These are phyloP conservation scores for Drosophila kambysellisi DNA, from an alignment of 2,888 invertebrate genomes.

Conservation along the genomic window DNA sequence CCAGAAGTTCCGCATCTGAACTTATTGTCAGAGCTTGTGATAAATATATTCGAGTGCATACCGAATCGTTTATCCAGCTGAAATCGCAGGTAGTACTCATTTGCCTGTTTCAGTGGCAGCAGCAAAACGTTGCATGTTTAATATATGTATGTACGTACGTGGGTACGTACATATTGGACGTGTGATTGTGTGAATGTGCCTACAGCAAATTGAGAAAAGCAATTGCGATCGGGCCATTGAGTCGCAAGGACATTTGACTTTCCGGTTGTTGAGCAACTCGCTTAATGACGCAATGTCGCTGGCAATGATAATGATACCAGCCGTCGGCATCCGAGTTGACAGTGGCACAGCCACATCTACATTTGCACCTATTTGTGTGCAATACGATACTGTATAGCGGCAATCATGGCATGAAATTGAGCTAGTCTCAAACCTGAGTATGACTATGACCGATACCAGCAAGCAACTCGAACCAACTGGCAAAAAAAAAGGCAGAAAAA, in stretches of 20 bases:
- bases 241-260: conserved; percentile 64
- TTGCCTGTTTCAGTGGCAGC: conserved; percentile 7
- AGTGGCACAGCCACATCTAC: conserved; percentile 22
- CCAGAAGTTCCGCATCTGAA: not conserved
- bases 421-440: conserved; percentile 6
- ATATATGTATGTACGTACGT: not conserved
- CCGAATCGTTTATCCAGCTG: conserved; percentile 21
- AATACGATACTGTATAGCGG: conserved; percentile 1
- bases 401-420: conserved; percentile 23
- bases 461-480: not conserved
- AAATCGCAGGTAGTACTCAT: conserved; percentile 40
- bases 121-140: conserved; percentile 38
- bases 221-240: conserved; percentile 44
- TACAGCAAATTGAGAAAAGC: conserved; percentile 27
- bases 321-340: conserved; percentile 27
- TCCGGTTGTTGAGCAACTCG: conserved; percentile 68
- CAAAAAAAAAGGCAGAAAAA: not conserved
- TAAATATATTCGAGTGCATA: conserved; percentile 37
- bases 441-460: conserved; percentile 23
- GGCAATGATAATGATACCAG: conserved; percentile 60
- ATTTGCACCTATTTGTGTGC: conserved; percentile 8
- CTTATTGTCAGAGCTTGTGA: conserved; percentile 24
- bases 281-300: conserved; percentile 63
- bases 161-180: not conserved
- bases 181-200: conserved; percentile 11